Evolutionary conservation across 2,888 invertebrate species (phyloP), one percentile per base, ranked within the genome.

Genomic region (Acanthococcus lagerstroemiae): DNA sequence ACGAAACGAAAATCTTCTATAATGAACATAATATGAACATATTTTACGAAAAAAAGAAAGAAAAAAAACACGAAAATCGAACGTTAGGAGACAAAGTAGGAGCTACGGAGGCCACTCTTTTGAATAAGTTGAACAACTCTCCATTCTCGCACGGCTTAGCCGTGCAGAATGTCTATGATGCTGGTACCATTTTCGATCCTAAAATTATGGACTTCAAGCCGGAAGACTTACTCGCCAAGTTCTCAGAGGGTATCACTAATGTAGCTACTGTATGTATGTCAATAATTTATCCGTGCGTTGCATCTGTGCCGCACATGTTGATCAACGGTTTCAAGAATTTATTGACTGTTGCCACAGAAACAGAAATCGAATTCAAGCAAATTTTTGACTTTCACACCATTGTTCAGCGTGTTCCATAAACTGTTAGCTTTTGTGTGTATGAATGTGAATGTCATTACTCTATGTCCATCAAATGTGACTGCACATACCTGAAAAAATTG

Each of bases 91-190:
- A 97, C 78, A 95, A 91, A 80, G 99, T 99, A 69, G 99, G 99
- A 74, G 95, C 96, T 75, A 95, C 95, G 50, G 99, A 99, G 81
- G 95, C 97, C 46, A 95, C 97, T n/a, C 86, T 99, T 68, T 83
- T 99, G 72, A 97, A 97, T 84, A 99, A 99, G 99, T 84, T 99
- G 82, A 95, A 95, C 83, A 96, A 99, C 79, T 96, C 95, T 76
- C 99, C 99, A 61, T 99, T 99, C 83, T 94, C 95, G 63, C 99
- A 99, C 75, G 99, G 99, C 81, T 83, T 99, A 73, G 80, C 90
- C 50, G 93, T 99, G 70, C 89, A 90, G 78, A 90, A 90, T 83
- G 97, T 99, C 1, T 99, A 96, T 74, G 99, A 99, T 77, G 94
- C 94, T 69, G 99, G 99, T 67, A 95, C 96, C 72, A 89, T 96